Conservation (phyloP, 2,888 invertebrate genomes). For the Idaea aversata region DNA sequence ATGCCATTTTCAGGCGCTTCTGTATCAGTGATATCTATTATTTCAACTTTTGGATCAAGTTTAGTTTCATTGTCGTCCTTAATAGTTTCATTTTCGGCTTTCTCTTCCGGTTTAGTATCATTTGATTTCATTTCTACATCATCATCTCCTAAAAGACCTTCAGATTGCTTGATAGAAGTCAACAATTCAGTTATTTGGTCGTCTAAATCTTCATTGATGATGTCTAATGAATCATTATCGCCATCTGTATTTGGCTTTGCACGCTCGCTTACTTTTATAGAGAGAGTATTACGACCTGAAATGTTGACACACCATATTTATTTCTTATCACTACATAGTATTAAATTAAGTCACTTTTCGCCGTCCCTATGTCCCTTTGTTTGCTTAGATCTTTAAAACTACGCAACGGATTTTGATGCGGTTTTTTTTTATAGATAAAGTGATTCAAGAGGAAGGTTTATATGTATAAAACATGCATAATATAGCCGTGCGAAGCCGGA, state of each 20-base stretch:
- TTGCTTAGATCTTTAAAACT: no score
- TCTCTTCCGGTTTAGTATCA: neutral
- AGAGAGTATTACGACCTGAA: constrained; percentile 32
- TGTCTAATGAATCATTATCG: constrained; percentile 13
- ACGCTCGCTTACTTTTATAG: neutral
- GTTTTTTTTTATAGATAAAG: no score
- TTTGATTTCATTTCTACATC: neutral
- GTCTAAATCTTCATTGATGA: constrained; percentile 38
- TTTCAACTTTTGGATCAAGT: neutral
- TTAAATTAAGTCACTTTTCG: no score
- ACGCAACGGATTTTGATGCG: no score
- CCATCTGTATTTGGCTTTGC: neutral
- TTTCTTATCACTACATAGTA: no score
- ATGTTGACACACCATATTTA: constrained; percentile 2
- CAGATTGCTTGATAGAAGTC: constrained; percentile 41
- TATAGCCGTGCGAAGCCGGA: no score
- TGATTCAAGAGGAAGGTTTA: no score
- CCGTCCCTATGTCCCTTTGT: no score
- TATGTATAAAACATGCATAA: no score
- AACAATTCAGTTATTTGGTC: constrained; percentile 56
- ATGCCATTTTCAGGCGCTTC: neutral
- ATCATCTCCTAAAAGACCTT: constrained; percentile 28
- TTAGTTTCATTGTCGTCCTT: neutral
- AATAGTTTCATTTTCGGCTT: neutral
- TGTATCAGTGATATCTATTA: neutral